phyloP scores from a whole-genome alignment of 2,888 invertebrate species.

The Esperia sulphurella region DNA sequence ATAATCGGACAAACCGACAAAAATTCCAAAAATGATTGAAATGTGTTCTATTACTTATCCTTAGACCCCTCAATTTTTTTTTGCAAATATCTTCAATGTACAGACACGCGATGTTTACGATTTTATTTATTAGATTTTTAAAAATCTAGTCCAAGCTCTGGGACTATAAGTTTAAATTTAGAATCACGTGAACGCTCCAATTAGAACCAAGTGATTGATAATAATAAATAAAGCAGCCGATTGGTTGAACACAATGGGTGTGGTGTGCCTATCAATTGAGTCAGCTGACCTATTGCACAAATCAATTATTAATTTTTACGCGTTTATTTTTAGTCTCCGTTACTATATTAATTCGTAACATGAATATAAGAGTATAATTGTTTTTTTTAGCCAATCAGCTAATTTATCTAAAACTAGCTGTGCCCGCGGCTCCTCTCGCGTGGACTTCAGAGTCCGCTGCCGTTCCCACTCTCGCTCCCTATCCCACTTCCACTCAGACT shows the following conservation, averaged over 20 bases:
- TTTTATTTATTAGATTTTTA: too few species aligned
- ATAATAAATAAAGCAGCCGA: not conserved
- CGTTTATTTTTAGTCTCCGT: not conserved
- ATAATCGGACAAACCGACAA: too few species aligned
- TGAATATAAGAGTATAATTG: too few species aligned
- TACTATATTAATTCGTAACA: not conserved
- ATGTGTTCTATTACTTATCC: too few species aligned
- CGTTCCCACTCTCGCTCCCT: too few species aligned
- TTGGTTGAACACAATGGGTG: not conserved
- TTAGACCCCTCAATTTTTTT: too few species aligned
- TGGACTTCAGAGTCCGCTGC: too few species aligned
- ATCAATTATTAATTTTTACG: not conserved
- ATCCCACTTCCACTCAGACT: too few species aligned
- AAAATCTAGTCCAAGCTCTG: not conserved
- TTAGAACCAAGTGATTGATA: not conserved
- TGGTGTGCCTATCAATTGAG: not conserved
- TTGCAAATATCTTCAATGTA: too few species aligned
- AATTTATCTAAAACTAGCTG: not conserved
- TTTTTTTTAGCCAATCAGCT: not conserved
- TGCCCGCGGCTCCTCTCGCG: too few species aligned
- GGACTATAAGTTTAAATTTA: not conserved
- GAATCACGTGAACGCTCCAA: conserved; percentile 8
- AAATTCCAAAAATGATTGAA: too few species aligned
- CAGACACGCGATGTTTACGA: too few species aligned
- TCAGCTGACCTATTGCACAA: not conserved